A percentile compares a stretch with the other conserved stretches of the same genome.
These are phyloP conservation scores for Polia nebulosa DNA, from an alignment of 2,888 invertebrate genomes.

Conservation along the genomic window DNA sequence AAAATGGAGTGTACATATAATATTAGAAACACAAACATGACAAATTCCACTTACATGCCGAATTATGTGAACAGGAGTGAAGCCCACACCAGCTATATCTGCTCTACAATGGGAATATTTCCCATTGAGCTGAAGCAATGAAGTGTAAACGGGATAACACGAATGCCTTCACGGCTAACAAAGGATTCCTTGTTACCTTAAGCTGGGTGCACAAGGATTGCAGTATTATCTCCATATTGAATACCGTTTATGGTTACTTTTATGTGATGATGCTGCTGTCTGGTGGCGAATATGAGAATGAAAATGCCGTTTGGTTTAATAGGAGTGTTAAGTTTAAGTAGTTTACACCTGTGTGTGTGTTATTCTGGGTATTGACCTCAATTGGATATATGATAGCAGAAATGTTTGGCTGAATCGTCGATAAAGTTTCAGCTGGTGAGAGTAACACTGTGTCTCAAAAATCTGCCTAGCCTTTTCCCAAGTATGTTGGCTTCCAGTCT, in stretches of 20 bases:
- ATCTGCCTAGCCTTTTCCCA: too few relatives aligned
- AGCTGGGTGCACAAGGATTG: slow-evolving; percentile 70
- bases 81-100: slow-evolving; percentile 62
- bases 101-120: slow-evolving; percentile 79
- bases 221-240: slow-evolving; percentile 52
- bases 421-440: too few relatives aligned
- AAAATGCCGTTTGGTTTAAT: slow-evolving; percentile 22
- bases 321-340: not conserved
- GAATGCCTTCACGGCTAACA: slow-evolving; percentile 72
- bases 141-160: slow-evolving; percentile 85
- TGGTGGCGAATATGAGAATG: slow-evolving; percentile 4
- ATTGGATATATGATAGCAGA: too few relatives aligned
- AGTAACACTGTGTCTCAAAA: too few relatives aligned
- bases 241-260: slow-evolving; percentile 44
- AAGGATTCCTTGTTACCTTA: slow-evolving; percentile 71
- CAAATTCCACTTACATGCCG: slow-evolving; percentile 44
- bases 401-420: not conserved
- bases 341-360: not conserved
- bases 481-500: too few relatives aligned
- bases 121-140: slow-evolving; percentile 83
- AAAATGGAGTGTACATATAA: not conserved
- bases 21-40: slow-evolving; percentile 4
- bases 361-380: not conserved
- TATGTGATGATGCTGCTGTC: slow-evolving; percentile 34
- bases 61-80: slow-evolving; percentile 58